Evolutionary conservation across 1,140 invertebrate genomes (phyloP).

Genomic region (Apis mellifera): Amel_HAv3.1 CM009944.2:10394001-10394500

Average conservation of each 20-base stretch:
- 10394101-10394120: slow-evolving; percentile 28
- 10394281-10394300: too few species aligned
- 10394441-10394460: slow-evolving; percentile 33
- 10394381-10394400: not conserved
- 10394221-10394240: too few species aligned
- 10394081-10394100: slow-evolving; percentile 45
- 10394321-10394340: not conserved
- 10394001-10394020: slow-evolving; percentile 32
- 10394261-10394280: too few species aligned
- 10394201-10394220: too few species aligned
- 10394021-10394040: slow-evolving; percentile 49
- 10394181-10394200: too few species aligned
- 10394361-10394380: not conserved
- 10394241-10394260: too few species aligned
- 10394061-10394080: slow-evolving; percentile 57
- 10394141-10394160: not conserved
- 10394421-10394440: slow-evolving; percentile 45
- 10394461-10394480: slow-evolving; percentile 71
- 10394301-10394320: not conserved
- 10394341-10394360: too few species aligned
- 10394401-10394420: slow-evolving; percentile 35
- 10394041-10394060: slow-evolving; percentile 51
- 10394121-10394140: slow-evolving; percentile 19
- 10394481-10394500: slow-evolving; percentile 69
- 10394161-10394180: not conserved